phyloP scores from a whole-genome alignment of 1,140 invertebrate genomes.

The Papilio polyxenes region DNA sequence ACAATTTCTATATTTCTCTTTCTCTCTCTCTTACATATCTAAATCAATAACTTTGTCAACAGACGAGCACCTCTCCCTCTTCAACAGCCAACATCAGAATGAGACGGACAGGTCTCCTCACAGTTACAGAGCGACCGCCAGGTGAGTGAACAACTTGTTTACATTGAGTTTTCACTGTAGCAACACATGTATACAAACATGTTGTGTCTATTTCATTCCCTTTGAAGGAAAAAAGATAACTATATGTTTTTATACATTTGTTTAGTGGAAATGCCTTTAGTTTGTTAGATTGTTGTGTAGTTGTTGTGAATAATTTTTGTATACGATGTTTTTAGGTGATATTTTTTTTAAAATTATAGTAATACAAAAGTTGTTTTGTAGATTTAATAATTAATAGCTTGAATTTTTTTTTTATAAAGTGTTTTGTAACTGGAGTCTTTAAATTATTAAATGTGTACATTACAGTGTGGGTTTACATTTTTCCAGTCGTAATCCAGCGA shows the following conservation, averaged over 20 bases:
- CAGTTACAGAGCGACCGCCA: conserved; percentile 92
- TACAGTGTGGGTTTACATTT: too few species aligned
- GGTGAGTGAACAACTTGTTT: conserved; percentile 81
- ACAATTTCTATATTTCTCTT: too few species aligned
- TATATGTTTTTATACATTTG: not conserved
- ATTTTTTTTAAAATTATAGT: not conserved
- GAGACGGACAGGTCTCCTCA: conserved; percentile 88
- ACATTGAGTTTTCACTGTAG: not conserved
- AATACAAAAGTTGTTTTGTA: not conserved
- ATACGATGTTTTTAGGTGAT: not conserved
- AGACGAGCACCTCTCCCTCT: conserved; percentile 75
- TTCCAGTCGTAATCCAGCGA: too few species aligned
- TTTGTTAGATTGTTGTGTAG: conserved; percentile 31
- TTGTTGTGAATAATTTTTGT: not conserved
- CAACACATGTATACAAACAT: not conserved
- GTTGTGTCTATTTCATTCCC: conserved; percentile 4
- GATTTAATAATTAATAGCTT: conserved; percentile 21
- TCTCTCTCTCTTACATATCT: not conserved
- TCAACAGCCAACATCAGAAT: conserved; percentile 83
- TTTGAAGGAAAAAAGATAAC: not conserved
- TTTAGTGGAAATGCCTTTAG: not conserved
- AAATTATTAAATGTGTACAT: not conserved
- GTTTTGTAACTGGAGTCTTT: not conserved
- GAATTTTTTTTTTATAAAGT: not conserved
- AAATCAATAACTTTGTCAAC: conserved; percentile 5